Evolutionary conservation across 2,797 vertebrate genomes (phyloP), one percentile per base, ranked within the genome.

Genomic region (Kryptolebias ocellatus): DNA sequence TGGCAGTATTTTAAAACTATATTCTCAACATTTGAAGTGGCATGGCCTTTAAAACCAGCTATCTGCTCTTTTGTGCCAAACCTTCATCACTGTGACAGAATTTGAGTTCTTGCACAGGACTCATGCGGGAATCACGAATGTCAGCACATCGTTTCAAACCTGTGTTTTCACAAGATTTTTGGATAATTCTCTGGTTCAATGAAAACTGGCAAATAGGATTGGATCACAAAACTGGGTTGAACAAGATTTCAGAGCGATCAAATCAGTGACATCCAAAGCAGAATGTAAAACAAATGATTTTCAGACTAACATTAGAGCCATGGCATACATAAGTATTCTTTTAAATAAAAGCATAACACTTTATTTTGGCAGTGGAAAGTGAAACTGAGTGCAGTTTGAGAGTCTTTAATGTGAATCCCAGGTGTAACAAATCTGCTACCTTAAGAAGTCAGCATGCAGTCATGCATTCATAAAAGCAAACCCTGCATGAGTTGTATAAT

Each of bases 361-460:
- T 59, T 4, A 4, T 54, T 73, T 63, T 79, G 70, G 60, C 51
- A 71, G 31, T 15, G 29, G 11, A 70, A 42, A 58, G 20, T 18
- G 42, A 68, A 83, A 44, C 9, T 39, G 37, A 70, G 78, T 42
- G 49, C 60, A 67, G 65, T 53, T 59, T 54, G 1, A 49, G 39
- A 24, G 34, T 45, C 60, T 80, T 70, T 56, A 44, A 79, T 72
- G 58, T 62, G 68, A 64, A 60, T 55, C 50, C 62, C 76, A 72
- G 70, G 72, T 71, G 60, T 71, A 61, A 72, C 47, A 63, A 51
- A 27, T 44, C 18, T 28, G 53, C 18, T 57, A 72, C 50, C 39
- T 24, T 51, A 31, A 59, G 39, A 42, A 42, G 14, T 42, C 39
- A 42, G 12, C 39, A 14, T 42, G 39, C 39, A 42, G 62, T 64